Conservation (phyloP, 2,113 vertebrate genomes). For the Dermatemys mawii region DNA sequence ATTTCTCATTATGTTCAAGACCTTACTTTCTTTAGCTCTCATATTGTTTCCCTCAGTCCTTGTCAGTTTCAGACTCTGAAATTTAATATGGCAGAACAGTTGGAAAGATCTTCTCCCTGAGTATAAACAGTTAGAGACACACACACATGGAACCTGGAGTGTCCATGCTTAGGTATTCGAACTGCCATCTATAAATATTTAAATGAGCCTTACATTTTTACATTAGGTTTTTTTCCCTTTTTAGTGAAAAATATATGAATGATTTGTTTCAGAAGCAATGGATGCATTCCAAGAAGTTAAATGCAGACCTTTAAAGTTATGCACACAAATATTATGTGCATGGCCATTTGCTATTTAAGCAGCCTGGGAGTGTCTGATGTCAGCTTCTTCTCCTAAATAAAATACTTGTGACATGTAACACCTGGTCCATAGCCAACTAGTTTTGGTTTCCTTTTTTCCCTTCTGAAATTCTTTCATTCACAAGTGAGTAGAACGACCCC, state of each 20-base stretch:
- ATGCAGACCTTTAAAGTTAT: neutral
- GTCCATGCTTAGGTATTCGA: neutral
- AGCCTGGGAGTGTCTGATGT: conserved; percentile 66
- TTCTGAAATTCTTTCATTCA: conserved; percentile 70
- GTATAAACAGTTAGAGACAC: neutral
- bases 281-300: neutral
- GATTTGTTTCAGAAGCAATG: neutral
- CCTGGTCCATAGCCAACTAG: conserved; percentile 67
- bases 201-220: neutral
- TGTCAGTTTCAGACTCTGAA: conserved; percentile 7
- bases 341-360: conserved; percentile 58
- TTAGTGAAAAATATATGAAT: neutral
- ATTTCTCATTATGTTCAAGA: neutral
- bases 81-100: neutral
- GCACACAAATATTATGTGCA: neutral
- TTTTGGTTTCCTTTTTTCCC: conserved; percentile 68
- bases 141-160: neutral
- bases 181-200: neutral
- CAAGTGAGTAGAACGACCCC: conserved; percentile 49
- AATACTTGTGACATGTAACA: conserved; percentile 60
- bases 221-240: neutral
- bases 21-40: neutral
- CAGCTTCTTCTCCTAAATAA: conserved; percentile 75
- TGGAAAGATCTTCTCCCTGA: neutral
- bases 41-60: neutral